Conservation (phyloP, 1,140 invertebrate genomes). For the Calliopsis andreniformis region DNA sequence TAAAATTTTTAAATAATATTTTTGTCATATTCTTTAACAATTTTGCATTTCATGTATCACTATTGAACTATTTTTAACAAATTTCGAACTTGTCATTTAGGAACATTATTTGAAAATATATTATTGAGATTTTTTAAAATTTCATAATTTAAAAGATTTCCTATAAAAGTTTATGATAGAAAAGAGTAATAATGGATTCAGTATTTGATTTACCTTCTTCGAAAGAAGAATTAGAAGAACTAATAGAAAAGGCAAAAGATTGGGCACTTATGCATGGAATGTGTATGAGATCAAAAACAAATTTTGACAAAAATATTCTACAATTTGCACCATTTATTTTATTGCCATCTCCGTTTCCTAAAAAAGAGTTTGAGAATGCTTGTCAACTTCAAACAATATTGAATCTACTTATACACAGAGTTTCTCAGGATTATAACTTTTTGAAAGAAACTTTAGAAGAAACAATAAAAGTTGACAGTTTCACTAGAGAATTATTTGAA, state of each 20-base stretch:
- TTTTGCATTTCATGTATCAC: too few species aligned
- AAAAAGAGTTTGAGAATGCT: constrained; percentile 89
- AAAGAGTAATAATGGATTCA: background rate
- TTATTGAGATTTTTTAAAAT: background rate
- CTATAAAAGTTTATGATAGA: background rate
- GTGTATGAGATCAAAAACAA: constrained; percentile 87
- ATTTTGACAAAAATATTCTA: constrained; percentile 86
- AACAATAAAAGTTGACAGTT: constrained; percentile 92
- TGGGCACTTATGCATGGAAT: constrained; percentile 92
- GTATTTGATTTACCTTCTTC: constrained; percentile 71
- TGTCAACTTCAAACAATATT: constrained; percentile 87
- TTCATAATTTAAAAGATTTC: background rate
- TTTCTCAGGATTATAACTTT: constrained; percentile 92
- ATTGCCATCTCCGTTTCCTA: constrained; percentile 91
- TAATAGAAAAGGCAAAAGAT: constrained; percentile 90
- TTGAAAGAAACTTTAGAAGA: constrained; percentile 85
- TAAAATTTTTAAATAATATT: too few species aligned
- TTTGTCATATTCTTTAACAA: too few species aligned
- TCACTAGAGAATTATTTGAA: constrained; percentile 90
- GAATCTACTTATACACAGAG: constrained; percentile 92
- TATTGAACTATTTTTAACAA: too few species aligned
- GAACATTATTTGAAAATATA: too few species aligned
- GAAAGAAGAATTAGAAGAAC: constrained; percentile 83
- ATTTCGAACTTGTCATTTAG: too few species aligned
- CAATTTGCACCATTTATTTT: constrained; percentile 91